phyloP scores from a whole-genome alignment of 2,888 invertebrate genomes.

The Drosophila yooni region DNA sequence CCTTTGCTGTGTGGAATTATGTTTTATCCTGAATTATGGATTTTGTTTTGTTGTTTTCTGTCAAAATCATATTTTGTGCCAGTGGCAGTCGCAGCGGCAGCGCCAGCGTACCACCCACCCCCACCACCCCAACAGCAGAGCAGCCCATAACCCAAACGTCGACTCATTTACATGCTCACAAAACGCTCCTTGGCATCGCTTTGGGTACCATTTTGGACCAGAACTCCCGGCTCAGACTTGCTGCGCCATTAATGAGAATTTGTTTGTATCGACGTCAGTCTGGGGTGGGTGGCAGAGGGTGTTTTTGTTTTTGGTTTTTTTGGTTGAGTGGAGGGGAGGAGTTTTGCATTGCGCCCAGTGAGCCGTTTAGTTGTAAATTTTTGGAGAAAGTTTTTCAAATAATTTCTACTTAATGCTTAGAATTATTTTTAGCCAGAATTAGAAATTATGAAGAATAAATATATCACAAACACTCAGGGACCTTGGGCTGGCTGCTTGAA shows the following conservation, averaged over 20 bases:
- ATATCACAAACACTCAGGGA: conserved; percentile 61
- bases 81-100: conserved; percentile 37
- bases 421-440: conserved; percentile 81
- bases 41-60: conserved; percentile 84
- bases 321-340: background rate
- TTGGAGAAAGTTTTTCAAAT: conserved; percentile 81
- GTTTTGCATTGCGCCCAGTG: conserved; percentile 25
- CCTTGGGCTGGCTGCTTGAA: conserved; percentile 40
- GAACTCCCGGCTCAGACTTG: conserved; percentile 52
- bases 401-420: conserved; percentile 83
- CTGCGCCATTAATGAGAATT: conserved; percentile 82
- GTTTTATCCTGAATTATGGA: conserved; percentile 84
- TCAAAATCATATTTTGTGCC: conserved; percentile 83
- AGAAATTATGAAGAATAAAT: conserved; percentile 81
- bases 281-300: conserved; percentile 18
- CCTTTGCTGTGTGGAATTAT: conserved; percentile 76
- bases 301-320: background rate
- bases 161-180: conserved; percentile 79
- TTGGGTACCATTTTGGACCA: conserved; percentile 57
- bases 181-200: conserved; percentile 56
- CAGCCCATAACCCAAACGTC: conserved; percentile 49
- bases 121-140: background rate
- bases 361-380: conserved; percentile 77
- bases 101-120: background rate
- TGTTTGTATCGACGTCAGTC: conserved; percentile 81